Evolutionary conservation across 2,888 invertebrate genomes (phyloP).

Genomic region (Meganola albula): DNA sequence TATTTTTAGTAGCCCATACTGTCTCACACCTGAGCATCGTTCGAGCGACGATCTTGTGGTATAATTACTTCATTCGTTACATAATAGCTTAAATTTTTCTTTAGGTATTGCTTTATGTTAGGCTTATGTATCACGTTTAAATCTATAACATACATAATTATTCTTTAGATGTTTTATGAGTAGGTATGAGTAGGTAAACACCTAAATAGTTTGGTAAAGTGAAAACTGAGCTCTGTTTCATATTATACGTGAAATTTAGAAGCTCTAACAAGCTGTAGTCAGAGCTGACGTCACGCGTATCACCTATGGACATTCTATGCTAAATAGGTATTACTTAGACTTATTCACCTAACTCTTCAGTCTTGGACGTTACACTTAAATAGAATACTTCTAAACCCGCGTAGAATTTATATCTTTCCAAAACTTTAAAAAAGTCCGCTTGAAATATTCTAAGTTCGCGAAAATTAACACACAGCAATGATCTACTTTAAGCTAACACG

Average conservation of each 20-base stretch:
- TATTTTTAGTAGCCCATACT: too few species aligned
- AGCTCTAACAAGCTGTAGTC: slow-evolving; percentile 33
- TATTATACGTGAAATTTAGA: slow-evolving; percentile 26
- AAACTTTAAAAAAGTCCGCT: slow-evolving; percentile 40
- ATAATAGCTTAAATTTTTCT: too few species aligned
- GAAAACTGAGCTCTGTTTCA: too few species aligned
- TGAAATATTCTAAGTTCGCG: slow-evolving; percentile 32
- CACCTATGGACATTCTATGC: slow-evolving; percentile 73
- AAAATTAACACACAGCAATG: slow-evolving; percentile 38
- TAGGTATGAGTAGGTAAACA: too few species aligned
- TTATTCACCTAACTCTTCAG: slow-evolving; percentile 76
- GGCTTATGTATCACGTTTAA: too few species aligned
- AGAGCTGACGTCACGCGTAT: slow-evolving; percentile 49
- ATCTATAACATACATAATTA: too few species aligned
- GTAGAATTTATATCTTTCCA: slow-evolving; percentile 62
- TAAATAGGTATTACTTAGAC: slow-evolving; percentile 73
- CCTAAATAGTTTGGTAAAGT: too few species aligned
- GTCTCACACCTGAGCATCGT: too few species aligned
- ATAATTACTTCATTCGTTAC: too few species aligned
- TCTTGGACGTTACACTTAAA: slow-evolving; percentile 77
- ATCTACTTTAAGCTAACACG: slow-evolving; percentile 17
- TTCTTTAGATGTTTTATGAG: too few species aligned
- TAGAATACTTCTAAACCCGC: slow-evolving; percentile 75
- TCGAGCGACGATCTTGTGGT: too few species aligned
- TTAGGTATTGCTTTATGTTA: too few species aligned